Base-by-base conservation (phyloP, 2,797 vertebrate species). In the Tapera naevia region DNA sequence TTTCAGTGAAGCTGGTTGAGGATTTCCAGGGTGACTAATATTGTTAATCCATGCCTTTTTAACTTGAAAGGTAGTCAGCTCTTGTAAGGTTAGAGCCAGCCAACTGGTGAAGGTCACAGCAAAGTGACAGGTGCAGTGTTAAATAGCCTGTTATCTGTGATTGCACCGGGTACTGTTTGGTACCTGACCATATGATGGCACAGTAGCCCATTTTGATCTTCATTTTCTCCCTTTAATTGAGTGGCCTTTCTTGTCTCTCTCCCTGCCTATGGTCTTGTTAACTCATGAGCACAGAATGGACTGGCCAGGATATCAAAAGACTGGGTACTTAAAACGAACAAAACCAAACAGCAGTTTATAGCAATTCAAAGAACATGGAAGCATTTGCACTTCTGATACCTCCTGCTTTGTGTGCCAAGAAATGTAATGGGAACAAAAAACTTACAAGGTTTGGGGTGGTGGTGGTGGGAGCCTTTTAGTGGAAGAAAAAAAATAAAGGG, bases 251-350 rank as follows among this genome's bases (percentile, higher is more conserved):
- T 84, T 56, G 21, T 76, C 64, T 79, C 66, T 92, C 45, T 93
- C 61, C 28, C 60, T 92, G 43, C 30, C 89, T 91, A 43, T 66
- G 65, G 86, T 71, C 94, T 97, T 80, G 87, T 97, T 96, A 97
- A 89, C 86, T 96, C n/a, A 2, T 23, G 37, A 91, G 80, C 14
- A 5, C 28, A 41, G 89, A 96, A 89, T 2, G 5, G 73, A 80
- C 72, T 89, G 94, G 65, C 71, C 84, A 73, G 39, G 43, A 89
- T 89, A 93, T 95, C 91, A 95, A 95, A 98, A 89, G 80, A 4
- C 51, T 65, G 50, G 73, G 79, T 94, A 67, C 79, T 80, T 81
- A 83, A 92, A 94, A 83, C 56, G 91, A 97, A 88, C 74, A 92
- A 95, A 97, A 91, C 43, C 48, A 19, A 56, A 23, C 25, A 56